Percentiles rank a stretch among this genome's conserved stretches.
These are phyloP conservation scores for Lerista edwardsae DNA, from an alignment of 2,797 vertebrate species.

Conservation along the genomic window DNA sequence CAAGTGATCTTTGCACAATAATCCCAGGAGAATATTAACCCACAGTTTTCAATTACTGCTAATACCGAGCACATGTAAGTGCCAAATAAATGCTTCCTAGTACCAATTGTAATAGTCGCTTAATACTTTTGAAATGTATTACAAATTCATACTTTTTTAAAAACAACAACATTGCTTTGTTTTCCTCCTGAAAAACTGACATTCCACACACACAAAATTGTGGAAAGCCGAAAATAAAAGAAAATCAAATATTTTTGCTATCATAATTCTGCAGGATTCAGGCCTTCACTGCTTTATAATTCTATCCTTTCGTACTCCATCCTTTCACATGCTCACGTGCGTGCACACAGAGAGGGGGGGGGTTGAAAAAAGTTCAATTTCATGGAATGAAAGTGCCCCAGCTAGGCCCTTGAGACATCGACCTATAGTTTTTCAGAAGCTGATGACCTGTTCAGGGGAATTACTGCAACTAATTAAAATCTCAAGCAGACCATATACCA, in stretches of 20 bases:
- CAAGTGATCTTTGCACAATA: neutral
- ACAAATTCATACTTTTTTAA: neutral
- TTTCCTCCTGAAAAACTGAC: neutral
- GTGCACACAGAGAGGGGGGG: too few relatives aligned
- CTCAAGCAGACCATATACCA: neutral
- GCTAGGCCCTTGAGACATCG: neutral
- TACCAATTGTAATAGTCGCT: neutral
- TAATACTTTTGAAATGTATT: neutral
- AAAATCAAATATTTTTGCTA: neutral
- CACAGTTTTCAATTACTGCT: neutral
- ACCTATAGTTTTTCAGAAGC: neutral
- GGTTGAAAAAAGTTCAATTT: neutral
- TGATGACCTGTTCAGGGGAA: neutral
- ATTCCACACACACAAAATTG: too few relatives aligned
- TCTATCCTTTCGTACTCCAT: neutral
- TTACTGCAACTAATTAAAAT: neutral
- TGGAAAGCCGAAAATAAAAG: neutral
- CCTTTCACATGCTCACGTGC: neutral
- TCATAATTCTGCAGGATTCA: neutral
- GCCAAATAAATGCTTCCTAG: neutral
- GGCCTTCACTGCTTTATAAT: neutral
- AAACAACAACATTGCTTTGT: neutral
- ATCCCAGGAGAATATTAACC: neutral
- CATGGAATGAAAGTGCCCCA: neutral
- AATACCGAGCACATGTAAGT: neutral